These are phyloP conservation scores for Channa argus DNA, from an alignment of 2,113 vertebrate genomes.

Conservation along the genomic window DNA sequence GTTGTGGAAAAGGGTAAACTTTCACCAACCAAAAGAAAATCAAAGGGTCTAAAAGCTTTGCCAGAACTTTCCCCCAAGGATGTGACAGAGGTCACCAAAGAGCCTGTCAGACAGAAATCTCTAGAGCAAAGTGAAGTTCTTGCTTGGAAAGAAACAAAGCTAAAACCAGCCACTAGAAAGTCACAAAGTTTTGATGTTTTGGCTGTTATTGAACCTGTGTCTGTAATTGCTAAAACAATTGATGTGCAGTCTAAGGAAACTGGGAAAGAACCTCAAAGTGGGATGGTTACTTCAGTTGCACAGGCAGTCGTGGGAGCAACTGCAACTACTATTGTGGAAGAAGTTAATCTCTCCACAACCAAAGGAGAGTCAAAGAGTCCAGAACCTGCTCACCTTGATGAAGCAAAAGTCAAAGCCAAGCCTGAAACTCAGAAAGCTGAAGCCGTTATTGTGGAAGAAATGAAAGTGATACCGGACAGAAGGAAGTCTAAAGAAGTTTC, in stretches of 20 bases:
- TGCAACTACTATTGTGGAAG: neutral
- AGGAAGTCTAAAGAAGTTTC: accelerated
- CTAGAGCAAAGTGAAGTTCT: too few species aligned
- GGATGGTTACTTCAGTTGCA: neutral
- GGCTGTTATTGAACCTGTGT: neutral
- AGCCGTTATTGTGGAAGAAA: neutral
- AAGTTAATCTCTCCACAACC: neutral
- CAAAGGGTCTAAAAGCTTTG: neutral
- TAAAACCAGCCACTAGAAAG: neutral
- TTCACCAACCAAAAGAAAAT: neutral
- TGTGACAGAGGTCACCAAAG: neutral
- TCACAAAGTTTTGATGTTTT: conserved; percentile 1
- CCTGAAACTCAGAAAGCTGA: accelerated
- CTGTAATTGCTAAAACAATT: neutral
- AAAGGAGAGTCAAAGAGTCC: neutral
- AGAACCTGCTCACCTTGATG: neutral
- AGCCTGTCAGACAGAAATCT: neutral
- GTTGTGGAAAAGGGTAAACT: accelerated
- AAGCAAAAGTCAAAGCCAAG: neutral
- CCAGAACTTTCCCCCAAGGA: neutral
- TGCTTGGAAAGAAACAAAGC: neutral
- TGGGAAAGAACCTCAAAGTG: neutral
- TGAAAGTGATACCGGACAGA: neutral
- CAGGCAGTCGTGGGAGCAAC: neutral
- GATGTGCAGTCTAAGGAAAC: neutral